Evolutionary conservation across 2,888 invertebrate species (phyloP).

Genomic region (Ophion obscuratus): DNA sequence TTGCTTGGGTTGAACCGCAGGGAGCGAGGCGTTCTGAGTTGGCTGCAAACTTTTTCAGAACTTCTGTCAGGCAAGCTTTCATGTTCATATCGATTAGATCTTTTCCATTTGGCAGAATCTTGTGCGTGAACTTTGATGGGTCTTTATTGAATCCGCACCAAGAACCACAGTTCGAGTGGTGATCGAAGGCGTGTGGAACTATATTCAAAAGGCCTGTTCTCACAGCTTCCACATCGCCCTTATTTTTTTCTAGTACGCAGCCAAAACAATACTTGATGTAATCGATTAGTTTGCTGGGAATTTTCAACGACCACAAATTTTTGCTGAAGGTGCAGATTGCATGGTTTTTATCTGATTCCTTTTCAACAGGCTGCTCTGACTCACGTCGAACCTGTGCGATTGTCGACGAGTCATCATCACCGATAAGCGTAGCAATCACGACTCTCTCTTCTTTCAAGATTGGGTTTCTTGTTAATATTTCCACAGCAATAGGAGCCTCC

Average conservation of each 20-base stretch:
- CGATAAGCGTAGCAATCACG: conserved; percentile 64
- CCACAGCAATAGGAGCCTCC: conserved; percentile 70
- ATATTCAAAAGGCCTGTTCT: conserved; percentile 62
- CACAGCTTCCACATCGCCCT: conserved; percentile 41
- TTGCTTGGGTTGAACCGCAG: conserved; percentile 59
- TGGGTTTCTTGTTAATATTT: conserved; percentile 65
- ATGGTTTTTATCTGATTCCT: conserved; percentile 61
- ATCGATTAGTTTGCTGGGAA: conserved; percentile 54
- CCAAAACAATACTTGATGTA: conserved; percentile 70
- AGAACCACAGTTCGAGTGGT: conserved; percentile 64
- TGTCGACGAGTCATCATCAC: conserved; percentile 70
- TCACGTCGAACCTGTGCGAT: conserved; percentile 65
- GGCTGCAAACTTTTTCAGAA: conserved; percentile 39
- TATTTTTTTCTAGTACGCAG: conserved; percentile 63
- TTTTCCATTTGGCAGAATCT: conserved; percentile 40
- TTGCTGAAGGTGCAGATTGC: conserved; percentile 31
- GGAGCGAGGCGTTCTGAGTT: conserved; percentile 56
- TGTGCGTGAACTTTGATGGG: conserved; percentile 57
- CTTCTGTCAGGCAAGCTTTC: conserved; percentile 11
- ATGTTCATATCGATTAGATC: conserved; percentile 14
- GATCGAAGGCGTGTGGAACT: conserved; percentile 68
- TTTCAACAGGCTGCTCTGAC: conserved; percentile 49
- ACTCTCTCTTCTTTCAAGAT: conserved; percentile 60
- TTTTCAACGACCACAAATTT: conserved; percentile 35
- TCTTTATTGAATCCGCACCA: conserved; percentile 67